Conservation (phyloP, 2,888 invertebrate genomes). For the Gymnoscelis rufifasciata region DNA sequence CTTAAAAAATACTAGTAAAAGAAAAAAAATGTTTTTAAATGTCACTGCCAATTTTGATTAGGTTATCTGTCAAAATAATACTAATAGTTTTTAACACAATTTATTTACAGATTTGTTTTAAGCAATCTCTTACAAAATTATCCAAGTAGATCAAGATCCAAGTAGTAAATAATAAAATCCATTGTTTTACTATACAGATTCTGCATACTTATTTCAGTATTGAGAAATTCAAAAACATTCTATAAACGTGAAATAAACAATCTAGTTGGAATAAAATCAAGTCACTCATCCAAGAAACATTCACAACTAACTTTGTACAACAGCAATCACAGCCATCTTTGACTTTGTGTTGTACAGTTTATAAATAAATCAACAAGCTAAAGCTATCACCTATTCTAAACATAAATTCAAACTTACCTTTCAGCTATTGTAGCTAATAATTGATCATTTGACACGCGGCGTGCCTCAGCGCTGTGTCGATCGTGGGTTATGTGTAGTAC, state of each 20-base stretch:
- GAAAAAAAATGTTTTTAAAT: background rate
- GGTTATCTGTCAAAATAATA: background rate
- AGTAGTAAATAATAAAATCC: too few relatives aligned
- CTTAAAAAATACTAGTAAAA: too few relatives aligned
- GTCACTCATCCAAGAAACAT: conserved; percentile 21
- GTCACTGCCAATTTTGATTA: background rate
- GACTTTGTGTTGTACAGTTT: conserved; percentile 55
- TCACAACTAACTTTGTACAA: conserved; percentile 36
- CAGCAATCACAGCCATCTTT: conserved; percentile 66
- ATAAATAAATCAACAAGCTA: conserved; percentile 61
- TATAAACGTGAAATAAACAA: too few relatives aligned
- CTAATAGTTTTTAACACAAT: background rate
- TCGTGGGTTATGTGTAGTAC: conserved; percentile 92
- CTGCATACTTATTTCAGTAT: too few relatives aligned
- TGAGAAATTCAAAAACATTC: too few relatives aligned
- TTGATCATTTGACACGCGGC: conserved; percentile 95
- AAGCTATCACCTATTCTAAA: conserved; percentile 30
- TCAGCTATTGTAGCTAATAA: conserved; percentile 92
- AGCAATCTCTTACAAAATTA: too few relatives aligned
- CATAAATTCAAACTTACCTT: conserved; percentile 82
- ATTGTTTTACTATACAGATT: too few relatives aligned
- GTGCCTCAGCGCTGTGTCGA: conserved; percentile 93
- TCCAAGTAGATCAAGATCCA: too few relatives aligned
- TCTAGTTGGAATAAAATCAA: conserved; percentile 26
- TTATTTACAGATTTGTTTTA: background rate